Evolutionary conservation across 2,888 invertebrate genomes (phyloP).

Genomic region (Achlya flavicornis): DNA sequence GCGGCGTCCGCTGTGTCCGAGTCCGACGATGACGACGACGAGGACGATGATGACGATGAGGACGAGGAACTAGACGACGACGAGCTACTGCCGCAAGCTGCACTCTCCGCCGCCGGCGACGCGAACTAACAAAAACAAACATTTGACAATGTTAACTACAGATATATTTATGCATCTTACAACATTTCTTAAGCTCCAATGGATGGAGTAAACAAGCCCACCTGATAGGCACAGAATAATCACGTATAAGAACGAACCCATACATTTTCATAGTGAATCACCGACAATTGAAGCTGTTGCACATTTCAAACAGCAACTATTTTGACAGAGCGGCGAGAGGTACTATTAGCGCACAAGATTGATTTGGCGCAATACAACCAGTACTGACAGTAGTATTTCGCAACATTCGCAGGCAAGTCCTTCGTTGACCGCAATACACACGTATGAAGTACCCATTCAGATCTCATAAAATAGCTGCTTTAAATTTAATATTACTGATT

Average conservation of each 20-base stretch:
- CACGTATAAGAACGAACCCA: constrained; percentile 22
- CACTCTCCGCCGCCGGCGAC: constrained; percentile 66
- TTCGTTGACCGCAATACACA: constrained; percentile 67
- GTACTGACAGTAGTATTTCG: constrained; percentile 56
- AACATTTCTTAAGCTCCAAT: constrained; percentile 16
- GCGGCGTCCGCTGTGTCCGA: constrained; percentile 76
- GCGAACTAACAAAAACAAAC: constrained; percentile 58
- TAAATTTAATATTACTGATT: constrained; percentile 37
- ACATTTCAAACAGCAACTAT: constrained; percentile 47
- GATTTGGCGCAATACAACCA: constrained; percentile 66
- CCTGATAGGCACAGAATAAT: constrained; percentile 11
- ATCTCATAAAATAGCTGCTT: constrained; percentile 41
- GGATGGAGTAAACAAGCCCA: constrained; percentile 14
- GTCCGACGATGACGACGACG: constrained; percentile 76
- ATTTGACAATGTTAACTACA: constrained; percentile 14
- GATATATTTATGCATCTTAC: constrained; percentile 4
- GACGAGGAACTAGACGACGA: constrained; percentile 75
- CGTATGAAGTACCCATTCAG: constrained; percentile 46
- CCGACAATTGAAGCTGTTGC: constrained; percentile 38
- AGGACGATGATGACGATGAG: constrained; percentile 76
- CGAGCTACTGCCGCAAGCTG: constrained; percentile 72
- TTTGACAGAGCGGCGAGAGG: constrained; percentile 54
- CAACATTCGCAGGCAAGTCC: constrained; percentile 52
- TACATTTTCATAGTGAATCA: constrained; percentile 24
- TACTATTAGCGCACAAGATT: constrained; percentile 66